Evolutionary conservation across 2,888 invertebrate species (phyloP), one percentile per base, ranked within the genome.

Genomic region (Nomada hirtipes): DNA sequence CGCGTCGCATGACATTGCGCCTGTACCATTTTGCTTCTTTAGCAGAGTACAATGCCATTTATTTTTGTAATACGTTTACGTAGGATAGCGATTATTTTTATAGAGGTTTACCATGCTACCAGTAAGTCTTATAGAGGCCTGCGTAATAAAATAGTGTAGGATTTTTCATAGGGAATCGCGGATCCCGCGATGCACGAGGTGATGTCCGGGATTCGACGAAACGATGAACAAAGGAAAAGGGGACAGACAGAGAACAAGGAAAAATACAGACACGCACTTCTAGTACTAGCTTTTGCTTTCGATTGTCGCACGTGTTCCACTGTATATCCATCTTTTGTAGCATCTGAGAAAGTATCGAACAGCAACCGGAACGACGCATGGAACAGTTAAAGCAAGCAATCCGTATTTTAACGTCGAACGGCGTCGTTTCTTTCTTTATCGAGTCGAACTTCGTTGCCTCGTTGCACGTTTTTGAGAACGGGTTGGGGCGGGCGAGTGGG

Each of bases 21-120:
- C 92, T 93, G 92, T 93, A 93, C 92, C 91, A 93, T 93, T 92
- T 92, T 92, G 93, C 93, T 93, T 93, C 91, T 92, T 93, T 93
- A 93, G 93, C 93, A 93, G 93, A 93, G 92, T 93, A 93, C 92
- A 92, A 93, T 92, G 93, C 93, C 92, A 93, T 93, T 93, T 93
- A 93, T 93, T 93, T 93, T 93, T 93, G 91, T 93, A 93, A 93
- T 93, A 92, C 92, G 93, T 93, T 93, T 93, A 93, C 91, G 93
- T 93, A 93, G 93, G 86, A 92, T 92, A 92, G 91, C 90, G 91
- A 88, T 92, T 92, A 92, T 92, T 92, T 92, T 92, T 92, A 91
- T 92, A 92, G 91, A 91, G 91, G 90, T 92, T 92, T 92, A 92
- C 90, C 91, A 89, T 91, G 92, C 91, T 92, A 91, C 86, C 72